phyloP scores from a whole-genome alignment of 2,113 vertebrate genomes.

The Otus sunia region DNA sequence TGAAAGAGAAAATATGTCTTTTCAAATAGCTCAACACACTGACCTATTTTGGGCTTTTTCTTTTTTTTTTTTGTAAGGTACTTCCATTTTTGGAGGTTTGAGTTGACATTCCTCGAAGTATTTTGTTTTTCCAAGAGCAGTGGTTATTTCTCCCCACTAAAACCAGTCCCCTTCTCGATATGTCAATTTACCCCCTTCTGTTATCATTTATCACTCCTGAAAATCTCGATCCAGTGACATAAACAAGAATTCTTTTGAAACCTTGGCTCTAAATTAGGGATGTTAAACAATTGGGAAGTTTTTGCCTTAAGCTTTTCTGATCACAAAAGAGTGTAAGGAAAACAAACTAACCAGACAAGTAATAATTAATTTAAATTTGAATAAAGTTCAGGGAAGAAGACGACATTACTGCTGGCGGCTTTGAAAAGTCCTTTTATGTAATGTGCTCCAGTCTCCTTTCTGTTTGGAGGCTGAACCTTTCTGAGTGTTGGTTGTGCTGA shows the following conservation, averaged over 20 bases:
- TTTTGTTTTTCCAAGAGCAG: neutral
- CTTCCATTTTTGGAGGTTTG: neutral
- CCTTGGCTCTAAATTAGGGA: neutral
- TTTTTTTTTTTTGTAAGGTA: neutral
- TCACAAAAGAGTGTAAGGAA: neutral
- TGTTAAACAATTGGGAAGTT: neutral
- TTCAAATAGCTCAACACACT: neutral
- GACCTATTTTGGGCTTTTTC: neutral
- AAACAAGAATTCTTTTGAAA: neutral
- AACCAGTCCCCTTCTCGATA: neutral
- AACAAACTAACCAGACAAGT: neutral
- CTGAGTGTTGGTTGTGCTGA: neutral
- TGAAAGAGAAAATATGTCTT: neutral
- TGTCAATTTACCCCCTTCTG: fast-evolving
- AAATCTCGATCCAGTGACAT: neutral
- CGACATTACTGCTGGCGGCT: neutral
- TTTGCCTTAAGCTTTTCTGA: neutral
- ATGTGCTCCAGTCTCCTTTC: neutral
- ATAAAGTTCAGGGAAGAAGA: neutral
- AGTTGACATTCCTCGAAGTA: neutral
- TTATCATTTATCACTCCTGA: neutral
- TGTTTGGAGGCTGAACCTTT: neutral
- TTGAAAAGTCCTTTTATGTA: neutral
- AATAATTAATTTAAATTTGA: slow-evolving; percentile 1
- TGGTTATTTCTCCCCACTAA: neutral